These are phyloP conservation scores for Menidia beryllina DNA, from an alignment of 2,113 vertebrate species.

Conservation along the genomic window DNA sequence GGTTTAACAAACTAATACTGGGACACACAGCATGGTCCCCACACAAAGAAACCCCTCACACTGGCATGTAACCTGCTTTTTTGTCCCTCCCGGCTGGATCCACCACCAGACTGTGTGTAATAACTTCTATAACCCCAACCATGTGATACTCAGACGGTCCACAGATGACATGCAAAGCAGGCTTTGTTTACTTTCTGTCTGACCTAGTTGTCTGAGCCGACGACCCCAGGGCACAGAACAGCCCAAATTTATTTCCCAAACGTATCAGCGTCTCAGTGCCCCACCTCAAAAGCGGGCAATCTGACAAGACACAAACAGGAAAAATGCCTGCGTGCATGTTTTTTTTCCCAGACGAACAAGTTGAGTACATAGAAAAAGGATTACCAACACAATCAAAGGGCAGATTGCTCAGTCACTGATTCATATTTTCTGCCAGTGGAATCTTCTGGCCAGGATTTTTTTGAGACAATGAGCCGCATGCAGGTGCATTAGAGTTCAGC, in stretches of 20 bases:
- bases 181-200: conserved; percentile 81
- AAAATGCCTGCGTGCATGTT: conserved; percentile 10
- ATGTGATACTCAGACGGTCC: conserved; percentile 44
- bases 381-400: neutral
- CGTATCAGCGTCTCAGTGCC: conserved; percentile 32
- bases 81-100: too few relatives aligned
- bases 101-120: neutral
- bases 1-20: neutral
- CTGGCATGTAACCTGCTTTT: neutral
- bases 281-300: conserved; percentile 36
- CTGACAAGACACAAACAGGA: conserved; percentile 47
- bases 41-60: neutral
- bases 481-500: conserved; percentile 21
- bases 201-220: conserved; percentile 72
- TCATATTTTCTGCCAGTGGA: conserved; percentile 1
- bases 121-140: conserved; percentile 33
- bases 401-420: neutral
- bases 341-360: neutral
- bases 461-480: neutral
- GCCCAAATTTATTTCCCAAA: conserved; percentile 62
- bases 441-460: neutral
- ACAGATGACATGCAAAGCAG: conserved; percentile 57
- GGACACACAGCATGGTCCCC: neutral
- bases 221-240: conserved; percentile 54
- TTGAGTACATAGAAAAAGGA: conserved; percentile 6